A percentile compares a stretch with the other conserved stretches of the same genome.
Conservation (phyloP, 2,888 invertebrate genomes). For the Panopea generosa region DNA sequence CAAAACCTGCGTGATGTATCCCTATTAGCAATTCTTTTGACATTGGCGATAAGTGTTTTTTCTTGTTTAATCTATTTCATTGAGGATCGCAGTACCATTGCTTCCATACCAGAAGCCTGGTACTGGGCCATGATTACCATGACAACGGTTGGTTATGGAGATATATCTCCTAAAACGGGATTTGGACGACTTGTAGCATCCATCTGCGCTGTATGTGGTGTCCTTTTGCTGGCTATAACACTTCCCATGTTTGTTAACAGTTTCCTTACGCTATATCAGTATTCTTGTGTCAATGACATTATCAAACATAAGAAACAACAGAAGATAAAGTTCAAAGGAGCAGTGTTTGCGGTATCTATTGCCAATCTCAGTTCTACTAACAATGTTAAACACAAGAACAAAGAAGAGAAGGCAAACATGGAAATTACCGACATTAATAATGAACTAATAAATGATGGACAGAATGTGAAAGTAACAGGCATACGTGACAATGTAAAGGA, state of each 20-base stretch:
- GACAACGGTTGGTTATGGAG: constrained; percentile 66
- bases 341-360: too few species aligned
- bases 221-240: constrained; percentile 52
- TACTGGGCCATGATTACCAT: constrained; percentile 64
- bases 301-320: constrained; percentile 16
- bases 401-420: too few species aligned
- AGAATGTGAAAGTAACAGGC: too few species aligned
- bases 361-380: too few species aligned
- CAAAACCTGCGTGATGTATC: constrained; percentile 44
- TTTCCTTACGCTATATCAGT: constrained; percentile 50
- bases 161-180: constrained; percentile 45
- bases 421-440: too few species aligned
- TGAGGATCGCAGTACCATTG: constrained; percentile 27
- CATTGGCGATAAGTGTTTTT: constrained; percentile 45
- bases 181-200: constrained; percentile 42
- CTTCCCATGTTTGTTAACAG: constrained; percentile 64
- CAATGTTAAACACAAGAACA: too few species aligned
- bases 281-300: constrained; percentile 41
- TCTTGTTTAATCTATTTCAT: constrained; percentile 44
- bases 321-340: too few species aligned
- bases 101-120: constrained; percentile 55
- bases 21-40: constrained; percentile 34
- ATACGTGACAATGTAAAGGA: too few species aligned
- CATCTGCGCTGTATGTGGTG: constrained; percentile 52
- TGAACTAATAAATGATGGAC: too few species aligned